Base-by-base conservation (phyloP, 2,797 vertebrate genomes). In the Tinamus major region DNA sequence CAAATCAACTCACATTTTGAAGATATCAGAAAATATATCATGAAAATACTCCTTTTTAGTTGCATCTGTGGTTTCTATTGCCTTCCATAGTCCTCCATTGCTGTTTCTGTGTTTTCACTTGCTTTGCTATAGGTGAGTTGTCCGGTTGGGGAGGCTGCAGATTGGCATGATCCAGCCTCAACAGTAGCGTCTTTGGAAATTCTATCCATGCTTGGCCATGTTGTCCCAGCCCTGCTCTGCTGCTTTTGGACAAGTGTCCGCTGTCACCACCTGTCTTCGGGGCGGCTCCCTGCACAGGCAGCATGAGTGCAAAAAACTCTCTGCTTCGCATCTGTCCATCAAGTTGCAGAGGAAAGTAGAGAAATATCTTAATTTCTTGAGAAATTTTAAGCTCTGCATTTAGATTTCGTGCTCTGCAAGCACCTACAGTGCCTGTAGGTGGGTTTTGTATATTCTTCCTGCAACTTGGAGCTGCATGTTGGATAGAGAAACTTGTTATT, bases 1-100 rank as follows among this genome's bases (percentile, higher is more conserved):
- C 79, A 90, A 85, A 95, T 76, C 77, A 77, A 33, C 82, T 82
- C 62, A 85, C 87, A n/a, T 92, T 93, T 89, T 95, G 79, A 85
- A 95, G 85, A 85, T 84, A 89, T 69, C 63, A 92, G 59, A 87
- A 96, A 93, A 94, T 27, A 51, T 35, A 76, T 65, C 56, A 89
- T 70, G 55, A 95, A 93, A 95, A 72, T 42, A 76, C 51, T 69
- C 82, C 81, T 61, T 87, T 95, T 63, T 81, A 89, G 79, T 75
- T 93, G 82, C 55, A 56, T 92, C 55, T 35, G 41, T 15, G 24
- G 39, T 67, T 94, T 68, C 51, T 74, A 7, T 72, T 87, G 44
- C n/a, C 29, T 79, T 69, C 65, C 33, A 3, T 68, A 63, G 56
- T 65, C 49, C 42, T 87, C 29, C 33, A 37, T 46, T 42, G 62